Percentiles rank a stretch among this genome's conserved stretches.
Evolutionary conservation across 2,113 vertebrate species (phyloP).

Genomic region (Vombatus ursinus): DNA sequence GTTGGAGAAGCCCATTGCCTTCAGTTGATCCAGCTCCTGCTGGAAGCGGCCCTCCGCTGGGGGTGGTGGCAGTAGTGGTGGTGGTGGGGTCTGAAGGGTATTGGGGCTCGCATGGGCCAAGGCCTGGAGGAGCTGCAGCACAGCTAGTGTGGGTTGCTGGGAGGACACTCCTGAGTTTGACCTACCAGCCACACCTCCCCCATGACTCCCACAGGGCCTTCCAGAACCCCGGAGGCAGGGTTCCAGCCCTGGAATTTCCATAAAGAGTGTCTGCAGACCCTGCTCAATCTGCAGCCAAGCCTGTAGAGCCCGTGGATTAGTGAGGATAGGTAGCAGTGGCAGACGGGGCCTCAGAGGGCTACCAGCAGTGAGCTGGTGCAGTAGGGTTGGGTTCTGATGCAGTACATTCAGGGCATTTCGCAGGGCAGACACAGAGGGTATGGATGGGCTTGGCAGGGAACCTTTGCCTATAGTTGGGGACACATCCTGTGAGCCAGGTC

Average conservation of each 20-base stretch:
- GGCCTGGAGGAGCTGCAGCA: constrained; percentile 44
- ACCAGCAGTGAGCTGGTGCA: constrained; percentile 33
- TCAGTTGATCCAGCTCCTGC: constrained; percentile 62
- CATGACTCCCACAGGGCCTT: constrained; percentile 35
- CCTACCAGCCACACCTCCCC: background rate
- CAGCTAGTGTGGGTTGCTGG: background rate
- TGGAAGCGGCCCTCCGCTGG: constrained; percentile 39
- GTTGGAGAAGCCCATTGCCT: constrained; percentile 40
- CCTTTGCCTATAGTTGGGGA: constrained; percentile 33
- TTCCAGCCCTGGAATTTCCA: constrained; percentile 67
- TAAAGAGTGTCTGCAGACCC: constrained; percentile 61
- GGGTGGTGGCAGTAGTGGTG: background rate
- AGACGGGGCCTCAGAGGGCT: constrained; percentile 45
- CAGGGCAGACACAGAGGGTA: constrained; percentile 38
- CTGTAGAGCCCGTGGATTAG: constrained; percentile 69
- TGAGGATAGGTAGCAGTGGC: constrained; percentile 62
- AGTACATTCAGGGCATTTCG: constrained; percentile 45
- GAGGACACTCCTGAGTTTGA: background rate
- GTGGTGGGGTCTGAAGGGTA: background rate
- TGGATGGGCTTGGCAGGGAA: background rate
- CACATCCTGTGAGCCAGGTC: background rate
- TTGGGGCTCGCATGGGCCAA: constrained; percentile 20
- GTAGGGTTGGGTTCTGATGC: constrained; percentile 54
- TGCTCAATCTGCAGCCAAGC: constrained; percentile 74
- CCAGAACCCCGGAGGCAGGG: constrained; percentile 17